phyloP scores from a whole-genome alignment of 1,140 invertebrate species.

The Harlomillsia oculata region DNA sequence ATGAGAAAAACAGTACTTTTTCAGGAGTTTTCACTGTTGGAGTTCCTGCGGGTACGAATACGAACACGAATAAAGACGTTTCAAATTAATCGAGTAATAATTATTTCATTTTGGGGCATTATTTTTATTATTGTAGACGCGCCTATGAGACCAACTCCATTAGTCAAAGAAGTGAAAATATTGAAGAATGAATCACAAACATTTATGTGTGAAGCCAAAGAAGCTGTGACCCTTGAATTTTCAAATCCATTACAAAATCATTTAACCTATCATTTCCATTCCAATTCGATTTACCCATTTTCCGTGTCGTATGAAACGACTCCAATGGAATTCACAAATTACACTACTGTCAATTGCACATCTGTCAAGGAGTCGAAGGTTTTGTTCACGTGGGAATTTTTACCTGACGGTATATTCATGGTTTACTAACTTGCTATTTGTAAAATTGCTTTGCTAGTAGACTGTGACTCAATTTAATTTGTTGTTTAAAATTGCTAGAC shows the following conservation, averaged over 20 bases:
- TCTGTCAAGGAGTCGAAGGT: not conserved
- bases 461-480: too few relatives aligned
- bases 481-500: too few relatives aligned
- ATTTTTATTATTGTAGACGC: constrained; percentile 3
- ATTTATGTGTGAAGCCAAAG: constrained; percentile 23
- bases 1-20: not conserved
- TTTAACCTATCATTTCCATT: constrained; percentile 3
- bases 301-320: constrained; percentile 9
- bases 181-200: constrained; percentile 15
- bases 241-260: not conserved
- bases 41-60: constrained; percentile 11
- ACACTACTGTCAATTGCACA: constrained; percentile 21
- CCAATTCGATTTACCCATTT: constrained; percentile 9
- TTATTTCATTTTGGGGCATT: too few relatives aligned
- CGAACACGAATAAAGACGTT: not conserved
- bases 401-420: constrained; percentile 5
- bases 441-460: not conserved
- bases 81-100: not conserved
- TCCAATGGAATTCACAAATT: constrained; percentile 13
- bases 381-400: constrained; percentile 19
- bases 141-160: constrained; percentile 10
- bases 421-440: too few relatives aligned
- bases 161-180: constrained; percentile 21
- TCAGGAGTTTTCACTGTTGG: constrained; percentile 13
- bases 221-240: constrained; percentile 17